Evolutionary conservation across 2,113 vertebrate species (phyloP), one percentile per base, ranked within the genome.

Genomic region (Chlorodrepanis virens): DNA sequence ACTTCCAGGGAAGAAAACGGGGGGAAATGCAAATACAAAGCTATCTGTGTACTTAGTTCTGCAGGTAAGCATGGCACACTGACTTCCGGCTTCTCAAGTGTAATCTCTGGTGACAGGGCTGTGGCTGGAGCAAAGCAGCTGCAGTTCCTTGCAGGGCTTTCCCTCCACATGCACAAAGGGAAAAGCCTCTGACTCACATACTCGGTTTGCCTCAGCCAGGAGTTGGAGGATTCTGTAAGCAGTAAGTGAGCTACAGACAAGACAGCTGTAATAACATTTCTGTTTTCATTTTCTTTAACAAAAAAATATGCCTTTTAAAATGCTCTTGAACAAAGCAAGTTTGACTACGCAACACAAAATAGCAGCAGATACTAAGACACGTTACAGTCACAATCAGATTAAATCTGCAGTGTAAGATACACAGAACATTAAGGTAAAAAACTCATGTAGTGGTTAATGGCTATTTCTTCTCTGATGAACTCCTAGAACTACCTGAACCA

Each of bases 201-300:
- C 68, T 90, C 35, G 67, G 82, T 64, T 45, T 85, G 87, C 79
- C 53, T 91, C 84, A 96, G 76, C 71, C 56, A 29, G 45, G 35
- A 80, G 54, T 18, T 0, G 0, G 64, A 63, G 35, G 60, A 53
- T 70, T 89, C 69, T 77, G 27, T 42, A 60, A 91, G 94, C 85
- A 75, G 56, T 5, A 50, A 76, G 59, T 2, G 14, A 92, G 70
- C 76, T 91, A 61, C 45, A 56, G 84, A 63, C 83, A 92, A 92
- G 83, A 87, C 65, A 89, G 75, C 79, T 83, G 78, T 83, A 91
- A 45, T 29, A 90, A 84, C 8, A 5, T 77, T 96, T 87, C 77
- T 87, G 87, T 81, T 83, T 90, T 76, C 59, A 33, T 84, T 90
- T 90, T 93, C 88, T 83, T 56, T 69, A 87, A 96, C 89, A 84